Conservation (phyloP, 2,888 invertebrate genomes). For the Conomelus anceps region DNA sequence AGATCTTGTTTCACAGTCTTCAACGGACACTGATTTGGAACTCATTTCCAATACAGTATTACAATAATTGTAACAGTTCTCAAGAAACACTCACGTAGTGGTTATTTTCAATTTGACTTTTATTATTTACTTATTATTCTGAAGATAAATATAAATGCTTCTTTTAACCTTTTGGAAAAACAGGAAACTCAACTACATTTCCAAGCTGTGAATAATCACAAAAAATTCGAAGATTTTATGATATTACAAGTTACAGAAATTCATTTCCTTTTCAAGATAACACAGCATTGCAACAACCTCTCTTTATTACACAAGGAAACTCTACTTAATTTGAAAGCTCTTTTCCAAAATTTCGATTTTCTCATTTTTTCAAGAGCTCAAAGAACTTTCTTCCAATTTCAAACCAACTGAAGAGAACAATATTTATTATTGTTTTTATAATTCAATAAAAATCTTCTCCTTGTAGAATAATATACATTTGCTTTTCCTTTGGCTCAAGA, state of each 20-base stretch:
- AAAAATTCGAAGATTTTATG: not conserved
- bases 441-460: no score
- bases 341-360: not conserved
- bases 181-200: not conserved
- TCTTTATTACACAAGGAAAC: not conserved
- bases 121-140: no score
- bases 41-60: no score
- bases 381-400: not conserved
- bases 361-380: not conserved
- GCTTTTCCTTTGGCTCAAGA: not conserved
- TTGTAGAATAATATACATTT: not conserved
- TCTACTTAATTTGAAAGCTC: not conserved
- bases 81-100: no score
- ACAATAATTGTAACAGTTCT: no score
- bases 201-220: not conserved
- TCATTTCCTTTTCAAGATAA: not conserved
- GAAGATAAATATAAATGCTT: no score
- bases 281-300: not conserved
- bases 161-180: no score
- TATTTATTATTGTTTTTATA: no score
- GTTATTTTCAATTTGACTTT: no score
- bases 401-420: not conserved
- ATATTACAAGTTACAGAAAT: not conserved
- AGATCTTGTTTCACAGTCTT: no score
- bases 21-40: no score